Base-by-base conservation (phyloP, 2,888 invertebrate genomes). In the Elmis aenea region DNA sequence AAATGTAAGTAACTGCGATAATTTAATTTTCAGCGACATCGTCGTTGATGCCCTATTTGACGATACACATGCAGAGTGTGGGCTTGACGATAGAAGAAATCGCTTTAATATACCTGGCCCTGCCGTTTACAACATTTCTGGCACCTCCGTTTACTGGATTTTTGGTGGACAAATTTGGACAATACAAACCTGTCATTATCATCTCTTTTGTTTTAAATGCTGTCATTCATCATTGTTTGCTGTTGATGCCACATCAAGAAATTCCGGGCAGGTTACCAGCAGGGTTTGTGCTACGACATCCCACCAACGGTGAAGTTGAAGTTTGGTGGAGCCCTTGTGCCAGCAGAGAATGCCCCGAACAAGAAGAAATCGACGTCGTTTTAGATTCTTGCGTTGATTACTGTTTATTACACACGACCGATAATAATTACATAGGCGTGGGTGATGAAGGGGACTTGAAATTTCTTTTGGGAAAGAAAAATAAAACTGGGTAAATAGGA, bases 31-130 rank as follows among this genome's bases (percentile, higher is more conserved):
- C 64, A 83, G 90, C 87, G 30, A 84, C 87, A 18, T 87, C 89
- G 31, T 85, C 86, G 4, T 72, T 92, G 31, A 68, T 91, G 38
- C 91, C 92, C 0, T 92, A 89, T 65, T 69, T 92, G 57, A 86
- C 90, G 2, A 83, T 92, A 50, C 91, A 90, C 70, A 91, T 92
- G 91, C 87, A 86, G 68, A 82, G 86, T 58, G 82, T 91, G 61
- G 91, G 91, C 41, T 72, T 92, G 38, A 84, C 85, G 26, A 83
- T 90, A 48, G 83, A 86, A 55, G 88, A 92, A 71, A 86, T 89
- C 44, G 87, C 88, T 33, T 81, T 89, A 58, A 85, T 91, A 53
- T 91, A 90, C 69, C 75, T 90, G 55, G 83, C 88, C 2, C 73
- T 91, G 58, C 90, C 91, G 5, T 83, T 91, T 55, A 85, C 89